Percentiles rank a stretch among this genome's conserved stretches.
These are phyloP conservation scores for Orussus abietinus DNA, from an alignment of 1,140 invertebrate genomes.

Conservation along the genomic window DNA sequence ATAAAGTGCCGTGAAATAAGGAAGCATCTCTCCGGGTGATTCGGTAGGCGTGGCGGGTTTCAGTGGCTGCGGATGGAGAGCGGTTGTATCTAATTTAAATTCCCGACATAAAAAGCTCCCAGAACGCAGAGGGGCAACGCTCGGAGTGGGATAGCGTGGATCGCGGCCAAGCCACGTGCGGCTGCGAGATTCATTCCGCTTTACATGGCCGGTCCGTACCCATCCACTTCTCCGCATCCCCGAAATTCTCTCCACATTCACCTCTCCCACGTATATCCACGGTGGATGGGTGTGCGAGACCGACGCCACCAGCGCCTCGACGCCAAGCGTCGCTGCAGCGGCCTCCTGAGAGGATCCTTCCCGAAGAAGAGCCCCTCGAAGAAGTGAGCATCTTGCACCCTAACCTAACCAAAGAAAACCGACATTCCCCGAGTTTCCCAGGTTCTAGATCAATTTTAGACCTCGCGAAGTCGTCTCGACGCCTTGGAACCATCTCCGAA, in stretches of 20 bases:
- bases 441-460: too few relatives aligned
- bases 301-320: too few relatives aligned
- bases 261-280: too few relatives aligned
- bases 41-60: slow-evolving; percentile 35
- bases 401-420: too few relatives aligned
- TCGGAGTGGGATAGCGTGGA: slow-evolving; percentile 34
- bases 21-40: slow-evolving; percentile 29
- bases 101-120: slow-evolving; percentile 43
- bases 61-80: slow-evolving; percentile 30
- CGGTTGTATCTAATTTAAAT: slow-evolving; percentile 46
- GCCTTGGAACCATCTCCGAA: too few relatives aligned
- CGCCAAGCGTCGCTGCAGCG: too few relatives aligned
- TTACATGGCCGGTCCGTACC: slow-evolving; percentile 36
- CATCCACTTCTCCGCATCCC: slow-evolving; percentile 21
- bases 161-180: slow-evolving; percentile 45
- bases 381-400: too few relatives aligned
- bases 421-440: too few relatives aligned
- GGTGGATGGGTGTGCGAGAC: too few relatives aligned
- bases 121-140: slow-evolving; percentile 32
- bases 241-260: slow-evolving; percentile 27
- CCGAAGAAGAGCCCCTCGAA: too few relatives aligned
- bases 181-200: slow-evolving; percentile 44
- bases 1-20: slow-evolving; percentile 36
- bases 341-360: too few relatives aligned
- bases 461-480: too few relatives aligned